Conservation (phyloP, 2,113 vertebrate genomes). For the Rynchops niger region DNA sequence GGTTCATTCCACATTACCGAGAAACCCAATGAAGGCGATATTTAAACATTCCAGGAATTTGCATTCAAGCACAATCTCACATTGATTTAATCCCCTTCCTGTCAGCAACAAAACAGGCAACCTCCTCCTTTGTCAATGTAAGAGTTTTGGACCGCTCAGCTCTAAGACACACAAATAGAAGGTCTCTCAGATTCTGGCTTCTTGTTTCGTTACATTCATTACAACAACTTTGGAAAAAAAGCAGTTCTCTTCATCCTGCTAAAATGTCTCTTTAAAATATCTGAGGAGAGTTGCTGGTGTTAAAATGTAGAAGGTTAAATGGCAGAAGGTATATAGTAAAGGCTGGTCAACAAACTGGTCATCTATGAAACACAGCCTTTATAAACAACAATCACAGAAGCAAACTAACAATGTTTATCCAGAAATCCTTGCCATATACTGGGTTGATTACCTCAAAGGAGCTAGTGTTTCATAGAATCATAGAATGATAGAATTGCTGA, state of each 20-base stretch:
- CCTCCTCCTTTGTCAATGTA: not conserved
- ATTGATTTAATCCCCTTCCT: not conserved
- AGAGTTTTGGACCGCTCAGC: not conserved
- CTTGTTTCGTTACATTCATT: not conserved
- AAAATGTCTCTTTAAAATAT: not conserved
- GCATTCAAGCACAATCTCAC: not conserved
- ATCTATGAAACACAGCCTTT: not conserved
- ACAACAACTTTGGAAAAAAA: not conserved
- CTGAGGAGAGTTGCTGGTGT: not conserved
- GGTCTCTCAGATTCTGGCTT: not conserved
- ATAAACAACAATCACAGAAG: not conserved
- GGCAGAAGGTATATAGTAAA: not conserved
- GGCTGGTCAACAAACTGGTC: not conserved
- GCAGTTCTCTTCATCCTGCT: not conserved
- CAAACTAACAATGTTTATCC: not conserved
- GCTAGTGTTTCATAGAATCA: too few relatives aligned
- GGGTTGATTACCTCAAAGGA: not conserved
- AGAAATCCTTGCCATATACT: not conserved
- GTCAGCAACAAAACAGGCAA: not conserved
- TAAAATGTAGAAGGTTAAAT: not conserved
- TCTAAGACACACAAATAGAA: not conserved
- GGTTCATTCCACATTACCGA: not conserved
- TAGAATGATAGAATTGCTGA: too few relatives aligned
- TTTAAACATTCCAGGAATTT: not conserved
- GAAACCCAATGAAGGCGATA: not conserved